These are phyloP conservation scores for Hofmannophila pseudospretella DNA, from an alignment of 2,888 invertebrate species.

Conservation along the genomic window DNA sequence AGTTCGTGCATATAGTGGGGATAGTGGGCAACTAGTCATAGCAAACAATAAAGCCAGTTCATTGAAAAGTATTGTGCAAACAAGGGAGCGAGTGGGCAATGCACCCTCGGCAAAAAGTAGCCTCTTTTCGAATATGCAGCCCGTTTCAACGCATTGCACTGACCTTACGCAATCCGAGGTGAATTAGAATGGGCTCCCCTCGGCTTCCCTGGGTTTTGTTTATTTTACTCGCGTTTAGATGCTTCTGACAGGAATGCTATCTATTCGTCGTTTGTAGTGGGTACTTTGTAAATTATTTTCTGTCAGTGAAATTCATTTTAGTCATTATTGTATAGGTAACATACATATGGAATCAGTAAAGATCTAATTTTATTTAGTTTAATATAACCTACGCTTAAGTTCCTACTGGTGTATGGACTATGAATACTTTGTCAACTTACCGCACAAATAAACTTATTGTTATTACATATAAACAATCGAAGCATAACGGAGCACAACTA, in stretches of 20 bases:
- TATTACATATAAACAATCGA: too few species aligned
- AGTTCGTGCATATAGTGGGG: conserved; percentile 8
- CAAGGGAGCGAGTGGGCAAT: conserved; percentile 41
- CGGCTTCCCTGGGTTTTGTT: conserved; percentile 1
- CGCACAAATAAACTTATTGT: too few species aligned
- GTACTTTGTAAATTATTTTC: too few species aligned
- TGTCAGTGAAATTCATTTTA: too few species aligned
- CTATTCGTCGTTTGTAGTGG: too few species aligned
- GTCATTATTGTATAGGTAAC: too few species aligned
- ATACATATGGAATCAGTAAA: too few species aligned
- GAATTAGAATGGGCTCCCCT: not conserved
- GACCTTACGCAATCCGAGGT: conserved; percentile 40
- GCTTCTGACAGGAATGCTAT: not conserved
- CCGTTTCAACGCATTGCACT: conserved; percentile 37
- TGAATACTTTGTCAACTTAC: too few species aligned
- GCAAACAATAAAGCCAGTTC: conserved; percentile 54
- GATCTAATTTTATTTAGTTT: too few species aligned
- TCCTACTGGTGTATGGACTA: too few species aligned
- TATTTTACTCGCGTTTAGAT: not conserved
- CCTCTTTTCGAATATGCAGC: conserved; percentile 50
- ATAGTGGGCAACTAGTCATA: too few species aligned
- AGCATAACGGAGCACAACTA: conserved; percentile 5
- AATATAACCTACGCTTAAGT: too few species aligned
- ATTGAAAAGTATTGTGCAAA: conserved; percentile 69
- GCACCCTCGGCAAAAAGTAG: conserved; percentile 51